Evolutionary conservation across 2,888 invertebrate species (phyloP).

Genomic region (Branchipolynoe longqiensis): DNA sequence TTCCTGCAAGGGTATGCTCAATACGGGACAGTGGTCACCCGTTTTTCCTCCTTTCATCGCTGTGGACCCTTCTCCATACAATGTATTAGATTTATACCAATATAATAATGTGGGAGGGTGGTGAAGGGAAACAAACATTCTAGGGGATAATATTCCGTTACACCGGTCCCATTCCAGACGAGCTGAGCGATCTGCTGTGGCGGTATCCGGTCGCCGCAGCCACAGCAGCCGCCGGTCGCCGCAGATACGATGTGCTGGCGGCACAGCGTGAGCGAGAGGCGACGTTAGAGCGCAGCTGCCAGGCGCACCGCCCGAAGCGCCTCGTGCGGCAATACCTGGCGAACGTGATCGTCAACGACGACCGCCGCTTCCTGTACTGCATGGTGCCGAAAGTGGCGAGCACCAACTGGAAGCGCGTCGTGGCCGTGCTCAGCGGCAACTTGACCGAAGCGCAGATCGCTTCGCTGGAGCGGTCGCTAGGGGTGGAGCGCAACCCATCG

Average conservation of each 20-base stretch:
- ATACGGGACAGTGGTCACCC: too few species aligned
- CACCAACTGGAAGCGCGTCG: slow-evolving; percentile 20
- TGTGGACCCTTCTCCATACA: too few species aligned
- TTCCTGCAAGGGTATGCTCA: too few species aligned
- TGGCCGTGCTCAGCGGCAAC: background rate
- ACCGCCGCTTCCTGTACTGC: slow-evolving; percentile 19
- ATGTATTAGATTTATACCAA: too few species aligned
- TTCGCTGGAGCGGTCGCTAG: background rate
- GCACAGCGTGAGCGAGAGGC: background rate
- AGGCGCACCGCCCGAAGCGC: too few species aligned
- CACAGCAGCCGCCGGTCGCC: background rate
- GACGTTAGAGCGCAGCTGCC: background rate
- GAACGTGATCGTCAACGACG: background rate
- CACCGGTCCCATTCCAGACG: background rate
- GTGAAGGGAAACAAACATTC: too few species aligned
- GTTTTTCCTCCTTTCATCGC: too few species aligned
- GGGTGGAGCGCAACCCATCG: background rate
- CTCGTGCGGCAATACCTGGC: background rate
- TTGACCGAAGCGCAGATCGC: background rate
- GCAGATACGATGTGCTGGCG: background rate
- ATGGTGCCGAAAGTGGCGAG: slow-evolving; percentile 19
- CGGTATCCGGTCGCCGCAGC: too few species aligned
- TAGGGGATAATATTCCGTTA: too few species aligned
- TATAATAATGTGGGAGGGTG: too few species aligned
- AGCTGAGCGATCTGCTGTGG: background rate